Evolutionary conservation across 2,797 vertebrate genomes (phyloP), one percentile per base, ranked within the genome.

Genomic region (Lophius americanus): DNA sequence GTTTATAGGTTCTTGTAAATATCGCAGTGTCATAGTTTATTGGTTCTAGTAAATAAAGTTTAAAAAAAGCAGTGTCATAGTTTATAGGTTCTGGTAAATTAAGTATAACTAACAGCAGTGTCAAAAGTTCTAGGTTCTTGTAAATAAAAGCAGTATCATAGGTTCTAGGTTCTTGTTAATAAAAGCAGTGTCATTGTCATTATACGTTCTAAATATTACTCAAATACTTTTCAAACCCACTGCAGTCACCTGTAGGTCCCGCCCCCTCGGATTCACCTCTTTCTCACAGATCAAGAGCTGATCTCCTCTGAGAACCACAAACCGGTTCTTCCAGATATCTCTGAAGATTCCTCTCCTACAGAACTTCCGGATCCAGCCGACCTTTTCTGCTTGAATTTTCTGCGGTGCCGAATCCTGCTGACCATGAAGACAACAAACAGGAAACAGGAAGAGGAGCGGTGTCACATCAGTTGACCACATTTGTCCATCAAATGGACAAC

Each of bases 281-380:
- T 97, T 99, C 76, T 97, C 96, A 0, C 95, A 95, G 88, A 99
- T 89, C 86, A 92, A 95, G 49, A 99, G 95, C 87, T 98, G 97
- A 68, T 98, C 95, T 69, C 95, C 96, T 80, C 92, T 94, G 70
- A 99, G 91, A 52, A 97, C 88, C 82, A 96, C 93, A 3, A 95
- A 98, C 75, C 97, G 94, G 91, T 96, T 97, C 91, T 95, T 99
- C 97, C 97, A 99, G 88, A 99, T 96, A 87, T 98, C 96, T 73
- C 97, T 91, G 92, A 99, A 99, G 86, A 99, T 95, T 58, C 97
- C 97, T 87, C 92, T 95, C 42, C 96, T 96, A 63, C 96, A 98
- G 78, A 96, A 98, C 92, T 96, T 98, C 51, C 96, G 92, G 88
- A 98, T 96, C 97, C 97, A 99, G 83, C 96, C 96, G 39, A 95